These are phyloP conservation scores for Eospalax fontanierii DNA, from an alignment of 2,797 vertebrate species.

Conservation along the genomic window DNA sequence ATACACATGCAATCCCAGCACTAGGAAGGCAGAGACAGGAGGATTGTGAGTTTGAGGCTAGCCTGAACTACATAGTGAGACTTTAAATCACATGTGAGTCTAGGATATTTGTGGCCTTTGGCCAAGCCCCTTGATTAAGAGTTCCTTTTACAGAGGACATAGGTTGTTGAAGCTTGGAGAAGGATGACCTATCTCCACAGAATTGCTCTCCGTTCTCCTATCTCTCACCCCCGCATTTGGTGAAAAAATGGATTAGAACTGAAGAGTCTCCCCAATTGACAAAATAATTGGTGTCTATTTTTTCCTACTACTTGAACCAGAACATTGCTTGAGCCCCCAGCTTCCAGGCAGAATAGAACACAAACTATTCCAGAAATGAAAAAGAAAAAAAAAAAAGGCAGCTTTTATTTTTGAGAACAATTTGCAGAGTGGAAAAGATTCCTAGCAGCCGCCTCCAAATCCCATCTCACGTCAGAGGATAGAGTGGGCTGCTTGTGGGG, in stretches of 20 bases:
- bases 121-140: background rate
- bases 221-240: background rate
- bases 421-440: slow-evolving; percentile 53
- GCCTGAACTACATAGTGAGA: background rate
- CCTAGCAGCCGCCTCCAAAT: slow-evolving; percentile 69
- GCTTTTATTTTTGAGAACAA: slow-evolving; percentile 66
- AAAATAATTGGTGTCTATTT: slow-evolving; percentile 66
- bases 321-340: slow-evolving; percentile 32
- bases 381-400: background rate
- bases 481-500: slow-evolving; percentile 61
- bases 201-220: background rate
- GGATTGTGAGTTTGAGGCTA: background rate
- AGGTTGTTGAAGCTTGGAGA: background rate
- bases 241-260: slow-evolving; percentile 51
- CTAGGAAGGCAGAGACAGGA: background rate
- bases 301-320: slow-evolving; percentile 28
- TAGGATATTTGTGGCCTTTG: background rate
- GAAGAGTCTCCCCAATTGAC: background rate
- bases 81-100: background rate
- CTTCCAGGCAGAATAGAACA: slow-evolving; percentile 64
- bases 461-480: slow-evolving; percentile 78
- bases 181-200: background rate
- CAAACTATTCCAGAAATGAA: slow-evolving; percentile 9
- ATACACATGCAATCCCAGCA: background rate
- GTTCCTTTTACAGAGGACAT: background rate